Percentiles rank a stretch among this genome's conserved stretches.
Evolutionary conservation across 1,140 invertebrate genomes (phyloP).

Genomic region (Drosophila bocki): DNA sequence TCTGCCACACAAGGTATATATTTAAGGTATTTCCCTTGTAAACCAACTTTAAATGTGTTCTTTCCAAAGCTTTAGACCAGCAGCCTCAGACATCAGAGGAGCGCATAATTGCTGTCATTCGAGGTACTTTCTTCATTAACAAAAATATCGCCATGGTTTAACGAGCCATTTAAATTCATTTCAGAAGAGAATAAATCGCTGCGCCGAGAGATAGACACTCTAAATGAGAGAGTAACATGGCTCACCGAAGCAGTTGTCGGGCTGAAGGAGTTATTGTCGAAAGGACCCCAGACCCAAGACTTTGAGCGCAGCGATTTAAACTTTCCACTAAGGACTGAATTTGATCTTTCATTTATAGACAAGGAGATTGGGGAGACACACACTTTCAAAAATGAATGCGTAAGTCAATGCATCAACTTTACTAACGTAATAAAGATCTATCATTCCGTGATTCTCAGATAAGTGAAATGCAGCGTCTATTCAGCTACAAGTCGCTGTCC

Average conservation of each 20-base stretch:
- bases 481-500: constrained; percentile 1
- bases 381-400: constrained; percentile 4
- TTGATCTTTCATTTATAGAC: constrained; percentile 6
- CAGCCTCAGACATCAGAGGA: not conserved
- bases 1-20: not conserved
- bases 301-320: not conserved
- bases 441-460: not conserved
- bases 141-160: not conserved
- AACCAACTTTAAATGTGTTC: not conserved
- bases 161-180: not conserved
- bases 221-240: not conserved
- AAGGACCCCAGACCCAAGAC: not conserved
- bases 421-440: not conserved
- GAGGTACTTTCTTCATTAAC: not conserved
- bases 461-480: constrained; percentile 3
- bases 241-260: not conserved
- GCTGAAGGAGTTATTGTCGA: not conserved
- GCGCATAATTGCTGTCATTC: constrained; percentile 2
- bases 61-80: not conserved
- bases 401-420: not conserved
- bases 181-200: constrained; percentile 1
- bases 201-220: not conserved
- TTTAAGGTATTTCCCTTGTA: not conserved
- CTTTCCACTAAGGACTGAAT: constrained; percentile 4
- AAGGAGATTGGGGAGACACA: not conserved